These are phyloP conservation scores for Bombycilla garrulus DNA, from an alignment of 2,113 vertebrate species.

Conservation along the genomic window DNA sequence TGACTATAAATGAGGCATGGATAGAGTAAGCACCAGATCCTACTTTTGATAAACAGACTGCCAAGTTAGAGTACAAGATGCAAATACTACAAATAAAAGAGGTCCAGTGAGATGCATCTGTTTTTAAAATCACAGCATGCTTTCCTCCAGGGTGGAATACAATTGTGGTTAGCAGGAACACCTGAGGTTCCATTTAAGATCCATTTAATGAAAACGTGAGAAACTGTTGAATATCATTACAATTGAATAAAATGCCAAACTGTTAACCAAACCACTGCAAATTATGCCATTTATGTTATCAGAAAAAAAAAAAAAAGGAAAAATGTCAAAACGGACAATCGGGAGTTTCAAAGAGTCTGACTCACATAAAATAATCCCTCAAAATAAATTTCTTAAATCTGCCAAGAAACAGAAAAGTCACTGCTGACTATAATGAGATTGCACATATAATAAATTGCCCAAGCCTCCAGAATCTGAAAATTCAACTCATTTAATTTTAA, in stretches of 20 bases:
- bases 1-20: neutral
- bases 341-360: neutral
- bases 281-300: neutral
- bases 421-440: neutral
- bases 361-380: neutral
- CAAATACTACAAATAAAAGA: neutral
- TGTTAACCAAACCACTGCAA: neutral
- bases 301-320: neutral
- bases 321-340: neutral
- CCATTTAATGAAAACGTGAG: neutral
- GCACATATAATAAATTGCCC: neutral
- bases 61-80: neutral
- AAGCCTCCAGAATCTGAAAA: neutral
- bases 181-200: neutral
- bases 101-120: neutral
- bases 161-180: neutral
- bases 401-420: neutral
- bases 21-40: neutral
- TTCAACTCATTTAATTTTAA: neutral
- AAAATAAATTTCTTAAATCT: neutral
- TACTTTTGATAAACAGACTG: neutral
- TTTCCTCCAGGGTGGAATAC: neutral
- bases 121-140: neutral
- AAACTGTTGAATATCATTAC: neutral
- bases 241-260: neutral